A percentile compares a stretch with the other conserved stretches of the same genome.
Conservation (phyloP, 1,140 invertebrate genomes). For the Heliconius congener region DNA sequence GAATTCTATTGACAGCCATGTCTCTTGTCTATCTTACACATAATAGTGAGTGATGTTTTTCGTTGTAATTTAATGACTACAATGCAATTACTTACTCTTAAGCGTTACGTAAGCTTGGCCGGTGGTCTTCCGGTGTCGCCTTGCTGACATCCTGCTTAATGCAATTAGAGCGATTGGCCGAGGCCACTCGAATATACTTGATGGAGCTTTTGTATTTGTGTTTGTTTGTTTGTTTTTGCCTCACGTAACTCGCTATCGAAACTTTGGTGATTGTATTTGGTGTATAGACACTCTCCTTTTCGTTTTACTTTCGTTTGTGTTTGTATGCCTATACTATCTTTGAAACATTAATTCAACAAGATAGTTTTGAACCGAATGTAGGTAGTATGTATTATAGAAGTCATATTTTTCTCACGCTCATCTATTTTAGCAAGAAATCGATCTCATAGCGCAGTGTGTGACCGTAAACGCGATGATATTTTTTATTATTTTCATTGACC, state of each 20-base stretch:
- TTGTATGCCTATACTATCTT: no score
- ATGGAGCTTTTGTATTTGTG: background rate
- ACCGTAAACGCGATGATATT: no score
- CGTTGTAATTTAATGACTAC: slow-evolving; percentile 5
- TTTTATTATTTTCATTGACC: no score
- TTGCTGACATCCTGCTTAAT: slow-evolving; percentile 50
- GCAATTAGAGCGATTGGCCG: slow-evolving; percentile 50
- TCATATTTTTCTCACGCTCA: no score
- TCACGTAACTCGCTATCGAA: no score
- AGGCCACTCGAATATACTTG: slow-evolving; percentile 14
- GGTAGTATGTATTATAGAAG: no score
- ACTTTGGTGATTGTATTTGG: background rate
- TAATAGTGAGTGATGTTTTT: background rate
- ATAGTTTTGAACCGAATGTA: no score
- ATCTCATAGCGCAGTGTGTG: no score
- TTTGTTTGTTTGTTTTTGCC: no score
- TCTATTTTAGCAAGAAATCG: no score
- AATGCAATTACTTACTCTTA: slow-evolving; percentile 1
- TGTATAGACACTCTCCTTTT: background rate
- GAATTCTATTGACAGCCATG: background rate
- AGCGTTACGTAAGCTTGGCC: slow-evolving; percentile 27
- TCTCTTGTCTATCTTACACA: background rate
- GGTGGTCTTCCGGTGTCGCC: slow-evolving; percentile 52
- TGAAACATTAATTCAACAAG: no score
- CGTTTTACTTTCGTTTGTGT: no score